A percentile compares a stretch with the other conserved stretches of the same genome.
Evolutionary conservation across 92 coral and sea anemone species (phyloP).

Genomic region (Phenganax subtilis): DNA sequence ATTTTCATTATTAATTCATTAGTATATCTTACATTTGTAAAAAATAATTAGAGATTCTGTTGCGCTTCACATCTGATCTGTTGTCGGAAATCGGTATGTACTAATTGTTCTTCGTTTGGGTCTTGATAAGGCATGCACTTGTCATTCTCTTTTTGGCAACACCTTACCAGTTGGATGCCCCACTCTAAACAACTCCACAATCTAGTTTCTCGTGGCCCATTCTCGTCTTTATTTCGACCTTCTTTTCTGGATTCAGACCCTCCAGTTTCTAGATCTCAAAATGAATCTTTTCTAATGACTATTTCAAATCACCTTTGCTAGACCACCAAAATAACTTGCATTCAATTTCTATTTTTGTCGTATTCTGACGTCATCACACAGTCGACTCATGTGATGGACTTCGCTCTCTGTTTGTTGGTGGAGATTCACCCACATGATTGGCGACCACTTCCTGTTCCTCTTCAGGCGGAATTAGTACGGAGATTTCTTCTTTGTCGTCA

Average conservation of each 20-base stretch:
- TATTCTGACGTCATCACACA: conserved; percentile 23
- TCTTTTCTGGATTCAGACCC: too few species aligned
- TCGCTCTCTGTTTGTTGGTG: background rate
- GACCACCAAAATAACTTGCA: conserved; percentile 4
- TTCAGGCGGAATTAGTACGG: conserved; percentile 26
- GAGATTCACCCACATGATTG: conserved; percentile 30
- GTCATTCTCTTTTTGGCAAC: too few species aligned
- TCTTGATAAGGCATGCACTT: too few species aligned
- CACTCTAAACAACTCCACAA: too few species aligned
- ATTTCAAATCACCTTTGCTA: background rate
- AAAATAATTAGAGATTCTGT: background rate
- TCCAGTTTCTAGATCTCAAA: background rate
- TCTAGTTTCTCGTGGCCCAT: too few species aligned
- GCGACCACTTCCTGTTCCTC: conserved; percentile 28
- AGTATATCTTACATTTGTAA: background rate
- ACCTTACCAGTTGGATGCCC: too few species aligned
- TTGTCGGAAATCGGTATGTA: too few species aligned
- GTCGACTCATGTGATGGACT: conserved; percentile 28
- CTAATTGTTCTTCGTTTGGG: too few species aligned
- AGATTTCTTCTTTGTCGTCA: conserved; percentile 8
- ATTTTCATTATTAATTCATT: background rate
- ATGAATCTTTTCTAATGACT: background rate
- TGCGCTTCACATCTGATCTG: background rate
- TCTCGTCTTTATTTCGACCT: too few species aligned
- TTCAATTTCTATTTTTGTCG: background rate